These are phyloP conservation scores for Oxyteleia sp. DNA, from an alignment of 2,888 invertebrate genomes.

Conservation along the genomic window DNA sequence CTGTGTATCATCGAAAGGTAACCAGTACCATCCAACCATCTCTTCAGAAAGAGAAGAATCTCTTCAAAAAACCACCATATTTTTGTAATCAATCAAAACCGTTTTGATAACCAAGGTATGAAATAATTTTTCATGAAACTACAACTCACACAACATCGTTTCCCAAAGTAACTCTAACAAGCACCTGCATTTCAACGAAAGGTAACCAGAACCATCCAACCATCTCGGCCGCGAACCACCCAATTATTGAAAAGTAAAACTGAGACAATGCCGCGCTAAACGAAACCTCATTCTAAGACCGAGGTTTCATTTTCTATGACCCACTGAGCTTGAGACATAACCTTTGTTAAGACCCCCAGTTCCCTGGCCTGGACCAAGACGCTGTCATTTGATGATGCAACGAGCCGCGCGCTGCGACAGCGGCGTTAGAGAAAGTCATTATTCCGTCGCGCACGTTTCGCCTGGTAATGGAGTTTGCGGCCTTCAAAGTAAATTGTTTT, in stretches of 20 bases:
- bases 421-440: slow-evolving; percentile 86
- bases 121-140: neutral
- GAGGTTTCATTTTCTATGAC: slow-evolving; percentile 80
- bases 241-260: slow-evolving; percentile 35
- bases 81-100: neutral
- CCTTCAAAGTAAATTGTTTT: slow-evolving; percentile 88
- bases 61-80: no score
- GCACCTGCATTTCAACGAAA: neutral
- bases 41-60: no score
- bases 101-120: neutral
- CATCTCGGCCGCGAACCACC: neutral
- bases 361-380: slow-evolving; percentile 78
- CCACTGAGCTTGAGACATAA: slow-evolving; percentile 87
- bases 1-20: neutral
- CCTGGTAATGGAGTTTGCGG: slow-evolving; percentile 86
- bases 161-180: neutral
- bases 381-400: slow-evolving; percentile 82
- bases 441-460: slow-evolving; percentile 84
- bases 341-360: slow-evolving; percentile 82
- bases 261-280: slow-evolving; percentile 42
- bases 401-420: slow-evolving; percentile 76
- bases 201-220: neutral
- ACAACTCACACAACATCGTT: neutral
- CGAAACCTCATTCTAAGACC: slow-evolving; percentile 36
- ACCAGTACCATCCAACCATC: neutral